Percentiles rank a stretch among this genome's conserved stretches.
phyloP scores from a whole-genome alignment of 2,113 vertebrate species.

The Pedetes capensis region DNA sequence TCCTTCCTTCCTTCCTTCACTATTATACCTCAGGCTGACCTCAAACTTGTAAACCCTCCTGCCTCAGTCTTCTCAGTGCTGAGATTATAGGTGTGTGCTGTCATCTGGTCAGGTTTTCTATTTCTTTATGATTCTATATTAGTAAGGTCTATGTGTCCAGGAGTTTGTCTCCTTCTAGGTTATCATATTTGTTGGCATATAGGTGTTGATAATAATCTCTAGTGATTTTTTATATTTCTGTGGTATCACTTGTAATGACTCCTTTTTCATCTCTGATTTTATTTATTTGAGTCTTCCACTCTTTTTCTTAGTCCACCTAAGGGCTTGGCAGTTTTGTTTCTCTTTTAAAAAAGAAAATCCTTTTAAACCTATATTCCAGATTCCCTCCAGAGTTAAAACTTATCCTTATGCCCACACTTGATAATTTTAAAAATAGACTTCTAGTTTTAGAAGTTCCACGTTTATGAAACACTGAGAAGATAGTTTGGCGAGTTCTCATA shows the following conservation, averaged over 20 bases:
- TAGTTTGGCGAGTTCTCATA: background rate
- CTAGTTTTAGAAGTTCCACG: slow-evolving; percentile 19
- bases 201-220: background rate
- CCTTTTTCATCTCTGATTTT: background rate
- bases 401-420: background rate
- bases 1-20: too few species aligned
- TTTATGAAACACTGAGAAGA: background rate
- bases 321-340: background rate
- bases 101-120: background rate
- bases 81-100: too few species aligned
- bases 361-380: background rate
- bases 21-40: too few species aligned
- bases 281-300: background rate
- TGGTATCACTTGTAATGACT: background rate
- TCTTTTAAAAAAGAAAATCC: background rate
- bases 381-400: background rate
- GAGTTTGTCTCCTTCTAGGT: background rate
- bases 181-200: background rate
- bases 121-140: background rate
- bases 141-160: background rate
- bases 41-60: too few species aligned
- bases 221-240: background rate
- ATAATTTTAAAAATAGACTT: background rate
- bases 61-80: too few species aligned
- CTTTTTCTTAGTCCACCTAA: background rate